Conservation (phyloP, 2,113 vertebrate species). For the Euleptes europaea region DNA sequence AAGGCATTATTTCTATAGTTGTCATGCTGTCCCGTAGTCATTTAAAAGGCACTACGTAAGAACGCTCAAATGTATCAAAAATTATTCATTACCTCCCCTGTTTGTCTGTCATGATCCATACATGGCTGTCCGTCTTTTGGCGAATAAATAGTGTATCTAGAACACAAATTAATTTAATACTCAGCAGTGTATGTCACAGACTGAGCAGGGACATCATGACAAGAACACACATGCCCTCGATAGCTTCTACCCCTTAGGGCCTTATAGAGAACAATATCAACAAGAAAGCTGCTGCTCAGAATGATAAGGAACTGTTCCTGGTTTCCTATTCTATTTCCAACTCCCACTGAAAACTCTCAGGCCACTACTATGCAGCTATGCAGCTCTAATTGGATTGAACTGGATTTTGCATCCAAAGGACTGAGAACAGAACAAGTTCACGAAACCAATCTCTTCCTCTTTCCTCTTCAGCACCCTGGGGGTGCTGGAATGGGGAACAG, state of each 20-base stretch:
- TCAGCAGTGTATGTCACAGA: background rate
- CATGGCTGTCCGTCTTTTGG: conserved; percentile 97
- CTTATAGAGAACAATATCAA: background rate
- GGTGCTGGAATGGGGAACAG: too few relatives aligned
- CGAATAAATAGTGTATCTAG: conserved; percentile 95
- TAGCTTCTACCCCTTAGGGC: background rate
- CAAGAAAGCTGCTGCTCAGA: background rate
- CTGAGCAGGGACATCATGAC: fast-evolving
- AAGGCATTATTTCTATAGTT: too few relatives aligned
- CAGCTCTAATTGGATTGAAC: background rate
- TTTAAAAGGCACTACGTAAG: background rate
- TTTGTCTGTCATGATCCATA: conserved; percentile 98
- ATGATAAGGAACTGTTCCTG: background rate
- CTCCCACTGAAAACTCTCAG: background rate
- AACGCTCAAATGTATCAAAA: background rate
- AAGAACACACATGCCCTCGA: background rate
- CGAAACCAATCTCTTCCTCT: too few relatives aligned
- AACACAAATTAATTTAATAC: conserved; percentile 3
- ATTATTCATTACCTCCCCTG: conserved; percentile 86
- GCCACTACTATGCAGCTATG: background rate
- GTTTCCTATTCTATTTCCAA: background rate
- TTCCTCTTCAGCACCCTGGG: too few relatives aligned
- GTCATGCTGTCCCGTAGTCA: background rate
- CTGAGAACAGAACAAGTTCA: too few relatives aligned
- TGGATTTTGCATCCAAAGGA: too few relatives aligned